phyloP scores from a whole-genome alignment of 2,113 vertebrate species.

The Nyctibius bracteatus region DNA sequence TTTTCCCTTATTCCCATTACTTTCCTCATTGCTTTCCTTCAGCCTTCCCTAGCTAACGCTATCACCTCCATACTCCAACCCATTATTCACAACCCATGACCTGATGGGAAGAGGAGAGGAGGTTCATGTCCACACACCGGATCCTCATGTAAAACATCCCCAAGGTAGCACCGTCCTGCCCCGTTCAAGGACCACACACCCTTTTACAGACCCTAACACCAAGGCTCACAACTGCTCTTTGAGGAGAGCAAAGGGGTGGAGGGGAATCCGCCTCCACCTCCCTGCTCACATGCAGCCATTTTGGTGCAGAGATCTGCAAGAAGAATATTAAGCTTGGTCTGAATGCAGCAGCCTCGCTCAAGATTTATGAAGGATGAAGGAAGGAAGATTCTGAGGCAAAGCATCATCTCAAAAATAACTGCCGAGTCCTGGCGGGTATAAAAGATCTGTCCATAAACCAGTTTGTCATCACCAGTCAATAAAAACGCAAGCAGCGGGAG shows the following conservation, averaged over 20 bases:
- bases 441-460: slow-evolving; percentile 67
- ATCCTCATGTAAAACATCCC: background rate
- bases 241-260: background rate
- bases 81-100: background rate
- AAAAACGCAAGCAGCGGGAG: slow-evolving; percentile 14
- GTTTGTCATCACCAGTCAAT: slow-evolving; percentile 63
- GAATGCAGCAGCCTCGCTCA: slow-evolving; percentile 64
- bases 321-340: slow-evolving; percentile 68
- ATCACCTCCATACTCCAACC: background rate
- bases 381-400: slow-evolving; percentile 63
- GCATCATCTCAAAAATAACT: slow-evolving; percentile 68
- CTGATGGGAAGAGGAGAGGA: background rate
- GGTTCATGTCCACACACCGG: background rate
- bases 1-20: background rate
- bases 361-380: slow-evolving; percentile 71
- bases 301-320: slow-evolving; percentile 70
- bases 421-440: slow-evolving; percentile 53
- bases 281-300: slow-evolving; percentile 28
- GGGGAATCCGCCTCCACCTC: background rate
- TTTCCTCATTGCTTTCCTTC: background rate
- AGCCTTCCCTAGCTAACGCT: background rate
- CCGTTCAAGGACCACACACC: background rate
- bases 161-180: background rate
- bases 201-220: background rate
- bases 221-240: background rate